phyloP scores from a whole-genome alignment of 1,140 invertebrate genomes.

The Delia radicum region DNA sequence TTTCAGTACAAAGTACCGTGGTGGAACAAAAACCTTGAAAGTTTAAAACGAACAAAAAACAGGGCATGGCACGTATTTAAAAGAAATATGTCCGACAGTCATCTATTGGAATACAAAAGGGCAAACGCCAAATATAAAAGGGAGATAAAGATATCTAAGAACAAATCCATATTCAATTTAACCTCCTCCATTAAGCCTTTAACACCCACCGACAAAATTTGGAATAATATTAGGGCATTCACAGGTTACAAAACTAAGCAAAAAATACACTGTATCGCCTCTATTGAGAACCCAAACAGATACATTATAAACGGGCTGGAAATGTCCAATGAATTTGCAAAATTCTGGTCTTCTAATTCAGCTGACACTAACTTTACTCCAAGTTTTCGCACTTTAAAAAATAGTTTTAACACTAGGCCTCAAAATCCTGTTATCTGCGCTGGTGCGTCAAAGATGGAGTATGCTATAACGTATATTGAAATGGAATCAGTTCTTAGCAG shows the following conservation, averaged over 20 bases:
- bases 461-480: not conserved
- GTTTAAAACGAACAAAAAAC: not conserved
- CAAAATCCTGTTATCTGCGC: not conserved
- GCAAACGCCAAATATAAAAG: not conserved
- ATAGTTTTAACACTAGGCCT: not conserved
- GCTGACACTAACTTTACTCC: constrained; percentile 1
- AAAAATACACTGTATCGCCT: not conserved
- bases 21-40: not conserved
- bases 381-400: not conserved
- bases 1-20: not conserved
- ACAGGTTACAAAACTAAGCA: not conserved
- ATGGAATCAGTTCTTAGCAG: not conserved
- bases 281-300: too few species aligned
- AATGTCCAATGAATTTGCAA: constrained; percentile 4
- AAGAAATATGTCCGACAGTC: not conserved
- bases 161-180: not conserved
- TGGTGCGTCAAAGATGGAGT: not conserved
- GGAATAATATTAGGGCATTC: constrained; percentile 18
- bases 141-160: not conserved
- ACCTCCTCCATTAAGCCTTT: not conserved
- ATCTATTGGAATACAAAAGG: not conserved
- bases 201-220: not conserved
- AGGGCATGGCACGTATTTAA: not conserved
- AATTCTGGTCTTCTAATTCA: constrained; percentile 12
- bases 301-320: too few species aligned